Evolutionary conservation across 2,888 invertebrate species (phyloP).

Genomic region (Tenthredo distinguenda): DNA sequence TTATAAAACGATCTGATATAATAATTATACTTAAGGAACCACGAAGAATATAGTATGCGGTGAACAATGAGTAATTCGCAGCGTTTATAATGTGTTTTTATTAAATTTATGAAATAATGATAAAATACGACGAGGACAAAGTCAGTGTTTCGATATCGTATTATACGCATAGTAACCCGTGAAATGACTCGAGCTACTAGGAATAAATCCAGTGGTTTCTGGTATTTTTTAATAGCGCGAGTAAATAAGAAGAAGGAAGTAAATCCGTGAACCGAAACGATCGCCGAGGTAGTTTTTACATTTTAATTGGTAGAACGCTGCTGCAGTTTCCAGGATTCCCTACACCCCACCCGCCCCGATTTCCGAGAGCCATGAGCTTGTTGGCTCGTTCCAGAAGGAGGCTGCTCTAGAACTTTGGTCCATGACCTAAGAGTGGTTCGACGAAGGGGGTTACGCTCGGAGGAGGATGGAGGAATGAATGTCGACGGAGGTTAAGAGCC

Average conservation of each 20-base stretch:
- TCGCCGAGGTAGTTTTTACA: conserved; percentile 17
- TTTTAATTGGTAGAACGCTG: conserved; percentile 23
- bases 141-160: no score
- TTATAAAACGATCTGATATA: conserved; percentile 4
- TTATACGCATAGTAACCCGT: background rate
- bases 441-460: background rate
- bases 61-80: background rate
- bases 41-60: background rate
- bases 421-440: conserved; percentile 40
- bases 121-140: background rate
- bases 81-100: background rate
- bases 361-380: background rate
- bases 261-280: background rate
- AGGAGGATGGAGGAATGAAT: conserved; percentile 28
- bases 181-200: background rate
- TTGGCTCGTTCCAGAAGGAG: conserved; percentile 4
- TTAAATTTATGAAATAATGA: background rate
- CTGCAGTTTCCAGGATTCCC: background rate
- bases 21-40: background rate
- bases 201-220: background rate
- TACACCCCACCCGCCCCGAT: background rate
- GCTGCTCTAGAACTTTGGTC: conserved; percentile 11
- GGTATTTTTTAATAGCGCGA: background rate
- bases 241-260: background rate
- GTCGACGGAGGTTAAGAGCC: conserved; percentile 51